These are phyloP conservation scores for Phrixothrix hirtus DNA, from an alignment of 2,888 invertebrate genomes.

Conservation along the genomic window DNA sequence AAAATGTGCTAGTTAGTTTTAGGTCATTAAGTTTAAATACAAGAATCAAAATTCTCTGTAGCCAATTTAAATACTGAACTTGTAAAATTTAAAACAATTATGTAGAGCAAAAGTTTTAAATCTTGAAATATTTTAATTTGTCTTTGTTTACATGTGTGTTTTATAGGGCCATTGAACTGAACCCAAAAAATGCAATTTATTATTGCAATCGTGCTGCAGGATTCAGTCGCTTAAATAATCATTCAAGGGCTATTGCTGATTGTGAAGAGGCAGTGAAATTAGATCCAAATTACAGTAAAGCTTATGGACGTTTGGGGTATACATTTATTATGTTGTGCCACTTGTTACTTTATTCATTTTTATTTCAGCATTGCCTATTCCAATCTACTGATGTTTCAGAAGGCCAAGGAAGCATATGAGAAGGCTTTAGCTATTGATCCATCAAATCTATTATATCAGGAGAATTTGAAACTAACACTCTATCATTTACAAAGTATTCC, in stretches of 20 bases:
- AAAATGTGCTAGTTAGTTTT: too few species aligned
- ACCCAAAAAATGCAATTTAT: conserved; percentile 89
- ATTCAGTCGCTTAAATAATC: conserved; percentile 84
- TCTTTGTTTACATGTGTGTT: conserved; percentile 12
- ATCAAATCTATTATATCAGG: conserved; percentile 85
- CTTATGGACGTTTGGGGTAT: conserved; percentile 87
- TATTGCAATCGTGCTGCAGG: conserved; percentile 98
- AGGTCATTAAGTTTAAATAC: too few species aligned
- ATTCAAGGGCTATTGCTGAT: conserved; percentile 84
- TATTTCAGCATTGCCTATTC: conserved; percentile 73
- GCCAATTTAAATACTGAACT: too few species aligned
- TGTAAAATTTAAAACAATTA: too few species aligned
- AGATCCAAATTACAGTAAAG: conserved; percentile 92
- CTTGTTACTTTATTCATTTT: too few species aligned
- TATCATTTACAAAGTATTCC: too few species aligned
- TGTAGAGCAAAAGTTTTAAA: too few species aligned
- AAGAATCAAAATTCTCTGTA: too few species aligned
- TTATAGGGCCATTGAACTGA: conserved; percentile 82
- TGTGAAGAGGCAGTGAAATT: conserved; percentile 86
- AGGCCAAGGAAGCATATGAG: conserved; percentile 84
- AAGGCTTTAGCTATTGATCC: conserved; percentile 91
- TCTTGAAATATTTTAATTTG: too few species aligned
- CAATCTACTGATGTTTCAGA: conserved; percentile 77
- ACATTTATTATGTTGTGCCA: too few species aligned
- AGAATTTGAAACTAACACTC: conserved; percentile 79